These are phyloP conservation scores for Ceyx margarethae DNA, from an alignment of 2,113 vertebrate species.

Conservation along the genomic window DNA sequence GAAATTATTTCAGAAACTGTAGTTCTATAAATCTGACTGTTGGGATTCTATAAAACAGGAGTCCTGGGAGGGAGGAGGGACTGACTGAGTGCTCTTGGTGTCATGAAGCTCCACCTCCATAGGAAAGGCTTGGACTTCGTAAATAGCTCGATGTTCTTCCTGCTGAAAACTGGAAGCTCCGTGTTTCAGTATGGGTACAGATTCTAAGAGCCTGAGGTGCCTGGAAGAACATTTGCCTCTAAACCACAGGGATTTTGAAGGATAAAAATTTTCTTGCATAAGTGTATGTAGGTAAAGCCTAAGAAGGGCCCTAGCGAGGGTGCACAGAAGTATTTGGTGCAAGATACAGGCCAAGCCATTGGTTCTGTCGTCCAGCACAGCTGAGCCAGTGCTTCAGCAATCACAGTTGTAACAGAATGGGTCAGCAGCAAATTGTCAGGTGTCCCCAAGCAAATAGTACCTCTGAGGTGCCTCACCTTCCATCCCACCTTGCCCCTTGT, in stretches of 20 bases:
- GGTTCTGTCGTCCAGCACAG: background rate
- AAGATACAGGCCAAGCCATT: background rate
- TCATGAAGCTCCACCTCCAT: background rate
- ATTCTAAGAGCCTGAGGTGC: background rate
- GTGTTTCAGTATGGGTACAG: background rate
- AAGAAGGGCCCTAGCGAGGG: background rate
- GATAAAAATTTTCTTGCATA: background rate
- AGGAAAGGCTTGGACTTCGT: background rate
- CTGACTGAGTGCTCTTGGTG: rapidly evolving
- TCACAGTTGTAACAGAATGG: background rate
- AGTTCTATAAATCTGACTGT: background rate
- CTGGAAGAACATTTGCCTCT: background rate
- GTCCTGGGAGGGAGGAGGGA: background rate
- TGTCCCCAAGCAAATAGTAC: background rate
- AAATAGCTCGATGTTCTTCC: background rate
- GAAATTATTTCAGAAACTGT: background rate
- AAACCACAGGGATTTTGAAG: background rate
- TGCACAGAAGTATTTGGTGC: background rate
- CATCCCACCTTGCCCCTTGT: background rate
- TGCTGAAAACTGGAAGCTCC: background rate
- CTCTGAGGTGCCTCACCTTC: background rate
- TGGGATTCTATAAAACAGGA: background rate
- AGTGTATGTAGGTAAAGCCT: background rate
- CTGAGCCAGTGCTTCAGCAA: background rate
- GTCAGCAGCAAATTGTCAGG: background rate